Conservation (phyloP, 2,797 vertebrate species). For the Notolepis coatsorum region DNA sequence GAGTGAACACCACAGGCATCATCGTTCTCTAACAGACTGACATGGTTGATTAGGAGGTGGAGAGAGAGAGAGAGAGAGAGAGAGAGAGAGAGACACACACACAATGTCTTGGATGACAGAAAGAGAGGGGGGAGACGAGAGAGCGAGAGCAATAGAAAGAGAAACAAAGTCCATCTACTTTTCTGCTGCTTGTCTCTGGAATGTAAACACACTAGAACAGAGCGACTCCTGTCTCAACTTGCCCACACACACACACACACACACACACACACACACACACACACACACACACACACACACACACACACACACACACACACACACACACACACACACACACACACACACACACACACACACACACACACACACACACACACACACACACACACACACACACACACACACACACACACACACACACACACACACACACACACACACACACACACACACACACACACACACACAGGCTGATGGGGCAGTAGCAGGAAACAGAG, state of each 20-base stretch:
- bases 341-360: neutral
- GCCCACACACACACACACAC: conserved; percentile 34
- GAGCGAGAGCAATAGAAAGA: too few species aligned
- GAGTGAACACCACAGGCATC: conserved; percentile 9
- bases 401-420: neutral
- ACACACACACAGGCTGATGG: conserved; percentile 43
- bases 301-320: conserved; percentile 42
- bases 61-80: neutral
- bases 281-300: neutral
- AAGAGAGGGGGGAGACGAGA: neutral
- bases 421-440: neutral
- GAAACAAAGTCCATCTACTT: neutral
- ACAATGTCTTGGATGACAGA: too few species aligned
- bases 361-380: neutral
- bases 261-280: neutral
- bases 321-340: neutral
- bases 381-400: conserved; percentile 34
- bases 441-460: neutral
- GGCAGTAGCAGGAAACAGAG: conserved; percentile 48
- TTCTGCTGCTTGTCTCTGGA: conserved; percentile 65
- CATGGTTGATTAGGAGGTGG: neutral
- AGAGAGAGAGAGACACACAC: conserved; percentile 29
- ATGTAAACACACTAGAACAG: conserved; percentile 71
- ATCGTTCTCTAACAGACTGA: neutral
- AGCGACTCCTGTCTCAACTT: conserved; percentile 69